Conservation (phyloP, 1,140 invertebrate species). For the Plodia interpunctella region DNA sequence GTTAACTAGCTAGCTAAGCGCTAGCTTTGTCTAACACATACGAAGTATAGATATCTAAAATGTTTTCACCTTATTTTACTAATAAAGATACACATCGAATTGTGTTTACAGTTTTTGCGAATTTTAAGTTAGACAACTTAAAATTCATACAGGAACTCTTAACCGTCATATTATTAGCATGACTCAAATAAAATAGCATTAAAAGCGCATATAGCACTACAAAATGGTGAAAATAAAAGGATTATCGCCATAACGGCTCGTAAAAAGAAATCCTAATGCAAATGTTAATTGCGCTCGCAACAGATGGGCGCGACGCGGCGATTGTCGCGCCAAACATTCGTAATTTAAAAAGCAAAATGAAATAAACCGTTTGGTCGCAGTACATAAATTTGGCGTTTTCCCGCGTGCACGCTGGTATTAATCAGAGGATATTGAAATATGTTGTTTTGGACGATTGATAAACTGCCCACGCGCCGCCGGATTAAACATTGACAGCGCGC, state of each 20-base stretch:
- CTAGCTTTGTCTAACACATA: too few species aligned
- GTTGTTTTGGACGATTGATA: slow-evolving; percentile 75
- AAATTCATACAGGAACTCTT: too few species aligned
- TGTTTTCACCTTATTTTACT: too few species aligned
- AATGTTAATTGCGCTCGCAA: slow-evolving; percentile 67
- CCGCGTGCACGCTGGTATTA: slow-evolving; percentile 72
- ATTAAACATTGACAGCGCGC: slow-evolving; percentile 69
- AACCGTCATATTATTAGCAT: background rate
- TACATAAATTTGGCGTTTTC: slow-evolving; percentile 76
- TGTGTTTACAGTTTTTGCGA: too few species aligned
- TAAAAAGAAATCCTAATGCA: slow-evolving; percentile 53
- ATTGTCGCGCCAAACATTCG: slow-evolving; percentile 71
- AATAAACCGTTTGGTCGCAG: slow-evolving; percentile 72
- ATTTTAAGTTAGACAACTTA: too few species aligned
- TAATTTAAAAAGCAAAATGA: slow-evolving; percentile 76
- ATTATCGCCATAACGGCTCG: slow-evolving; percentile 8
- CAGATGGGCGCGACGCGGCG: slow-evolving; percentile 67
- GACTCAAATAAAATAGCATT: background rate
- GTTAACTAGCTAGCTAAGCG: too few species aligned
- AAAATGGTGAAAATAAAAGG: background rate
- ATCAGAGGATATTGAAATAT: slow-evolving; percentile 77
- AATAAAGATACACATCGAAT: too few species aligned
- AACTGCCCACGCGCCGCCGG: slow-evolving; percentile 55
- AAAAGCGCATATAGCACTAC: background rate
- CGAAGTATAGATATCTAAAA: too few species aligned